Evolutionary conservation across 1,140 invertebrate genomes (phyloP).

Genomic region (Drosophila obscura): DNA sequence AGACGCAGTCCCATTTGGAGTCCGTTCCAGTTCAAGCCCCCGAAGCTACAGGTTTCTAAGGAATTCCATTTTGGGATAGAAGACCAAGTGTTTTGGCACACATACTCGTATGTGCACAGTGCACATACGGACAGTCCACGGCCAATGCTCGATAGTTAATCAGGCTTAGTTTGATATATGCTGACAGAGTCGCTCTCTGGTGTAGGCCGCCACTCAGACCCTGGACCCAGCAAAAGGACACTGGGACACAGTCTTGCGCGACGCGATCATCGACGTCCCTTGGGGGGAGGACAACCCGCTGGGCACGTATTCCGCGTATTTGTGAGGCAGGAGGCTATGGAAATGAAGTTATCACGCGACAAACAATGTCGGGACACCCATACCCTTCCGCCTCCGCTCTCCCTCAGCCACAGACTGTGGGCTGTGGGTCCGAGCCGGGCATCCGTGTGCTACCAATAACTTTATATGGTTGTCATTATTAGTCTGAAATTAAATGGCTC

Average conservation of each 20-base stretch:
- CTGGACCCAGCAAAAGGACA: not conserved
- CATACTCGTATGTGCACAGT: conserved; percentile 12
- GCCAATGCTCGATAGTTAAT: conserved; percentile 72
- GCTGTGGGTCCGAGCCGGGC: not conserved
- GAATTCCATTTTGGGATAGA: conserved; percentile 66
- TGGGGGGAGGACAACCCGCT: conserved; percentile 36
- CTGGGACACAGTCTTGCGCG: too few relatives aligned
- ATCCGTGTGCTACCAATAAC: conserved; percentile 63
- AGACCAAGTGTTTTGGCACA: conserved; percentile 67
- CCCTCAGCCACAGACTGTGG: not conserved
- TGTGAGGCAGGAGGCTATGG: conserved; percentile 39
- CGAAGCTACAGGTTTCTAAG: conserved; percentile 67
- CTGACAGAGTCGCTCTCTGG: conserved; percentile 67
- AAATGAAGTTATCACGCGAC: conserved; percentile 80
- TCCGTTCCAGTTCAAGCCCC: not conserved
- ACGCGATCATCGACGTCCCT: not conserved
- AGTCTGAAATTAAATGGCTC: conserved; percentile 72
- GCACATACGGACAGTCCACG: not conserved
- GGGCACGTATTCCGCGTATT: conserved; percentile 47
- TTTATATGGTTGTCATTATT: conserved; percentile 80
- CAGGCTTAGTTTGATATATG: conserved; percentile 79
- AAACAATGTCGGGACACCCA: conserved; percentile 53
- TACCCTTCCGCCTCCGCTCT: not conserved
- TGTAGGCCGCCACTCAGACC: conserved; percentile 49
- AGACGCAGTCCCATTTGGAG: not conserved